These are phyloP conservation scores for Phodopus roborovskii DNA, from an alignment of 2,113 vertebrate species.

Conservation along the genomic window DNA sequence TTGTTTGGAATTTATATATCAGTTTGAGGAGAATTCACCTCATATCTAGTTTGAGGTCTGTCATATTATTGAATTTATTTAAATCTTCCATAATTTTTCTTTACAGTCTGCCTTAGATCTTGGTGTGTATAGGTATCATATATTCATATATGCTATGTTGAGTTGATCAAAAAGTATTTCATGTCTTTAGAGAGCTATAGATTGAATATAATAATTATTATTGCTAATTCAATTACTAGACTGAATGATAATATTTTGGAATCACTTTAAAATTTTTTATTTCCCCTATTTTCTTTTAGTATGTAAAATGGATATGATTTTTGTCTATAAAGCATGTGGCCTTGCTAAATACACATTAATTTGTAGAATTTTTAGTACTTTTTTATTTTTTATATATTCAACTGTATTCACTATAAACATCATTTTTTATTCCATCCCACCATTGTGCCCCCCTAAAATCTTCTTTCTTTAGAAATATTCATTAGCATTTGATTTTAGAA, in stretches of 20 bases:
- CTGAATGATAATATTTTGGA: background rate
- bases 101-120: slow-evolving; percentile 23
- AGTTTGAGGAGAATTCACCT: background rate
- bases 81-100: slow-evolving; percentile 23
- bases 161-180: background rate
- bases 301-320: background rate
- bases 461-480: background rate
- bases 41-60: background rate
- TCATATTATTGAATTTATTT: background rate
- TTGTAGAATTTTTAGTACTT: background rate
- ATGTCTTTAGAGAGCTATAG: background rate
- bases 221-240: background rate
- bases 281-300: background rate
- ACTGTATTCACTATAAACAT: background rate
- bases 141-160: background rate
- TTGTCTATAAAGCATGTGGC: background rate
- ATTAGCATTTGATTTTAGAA: background rate
- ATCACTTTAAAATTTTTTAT: background rate
- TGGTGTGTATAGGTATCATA: background rate
- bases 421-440: background rate
- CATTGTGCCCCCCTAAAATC: background rate
- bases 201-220: background rate
- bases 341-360: slow-evolving; percentile 3
- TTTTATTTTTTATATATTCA: background rate
- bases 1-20: background rate